Evolutionary conservation across 1,140 invertebrate genomes (phyloP), one percentile per base, ranked within the genome.

Genomic region (Proctacanthus coquilletti): DNA sequence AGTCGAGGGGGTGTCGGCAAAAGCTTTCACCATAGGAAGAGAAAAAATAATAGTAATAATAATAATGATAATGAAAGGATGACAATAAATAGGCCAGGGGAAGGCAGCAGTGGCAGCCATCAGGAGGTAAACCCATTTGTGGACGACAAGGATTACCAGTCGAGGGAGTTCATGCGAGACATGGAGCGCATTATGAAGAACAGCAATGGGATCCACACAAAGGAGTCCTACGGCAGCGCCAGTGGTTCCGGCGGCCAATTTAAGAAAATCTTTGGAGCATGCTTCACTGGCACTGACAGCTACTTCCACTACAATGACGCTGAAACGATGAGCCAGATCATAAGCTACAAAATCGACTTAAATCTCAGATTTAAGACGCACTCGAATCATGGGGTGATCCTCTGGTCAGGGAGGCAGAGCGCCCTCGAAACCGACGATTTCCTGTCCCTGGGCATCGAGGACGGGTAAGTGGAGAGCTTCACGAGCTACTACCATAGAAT

Each of bases 331-430:
- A 80, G 50, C 34, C 56, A 59, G 31, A 41, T 60, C 14, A 59
- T 54, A 14, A 60, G 56, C 46, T 54, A 54, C 37, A 71, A 57
- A 21, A 55, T 58, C 17, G 57, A 60, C 41, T 47, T 60, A 13
- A 60, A 60, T 47, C 40, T 60, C 32, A 47, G 57, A 23, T 60
- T 60, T 31, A 58, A 57, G 39, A 56, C 57, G 21, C 51, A 56
- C 29, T 60, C 57, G 19, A 45, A 47, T 19, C 52, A 60, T 32
- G 89, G 88, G 0, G 63, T 96, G 34, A 65, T 96, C n/a, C 64
- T 95, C 15, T 94, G 88, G 88, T 80, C 77, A 41, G 85, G 87
- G n/a, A 68, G 78, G 23, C 72, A 77, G 45, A 69, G 69, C 42
- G 65, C 64, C 41, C 69, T 69, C 21, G 61, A 66, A 3, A 70